phyloP scores from a whole-genome alignment of 2,797 vertebrate genomes.

The Sus cebifrons region DNA sequence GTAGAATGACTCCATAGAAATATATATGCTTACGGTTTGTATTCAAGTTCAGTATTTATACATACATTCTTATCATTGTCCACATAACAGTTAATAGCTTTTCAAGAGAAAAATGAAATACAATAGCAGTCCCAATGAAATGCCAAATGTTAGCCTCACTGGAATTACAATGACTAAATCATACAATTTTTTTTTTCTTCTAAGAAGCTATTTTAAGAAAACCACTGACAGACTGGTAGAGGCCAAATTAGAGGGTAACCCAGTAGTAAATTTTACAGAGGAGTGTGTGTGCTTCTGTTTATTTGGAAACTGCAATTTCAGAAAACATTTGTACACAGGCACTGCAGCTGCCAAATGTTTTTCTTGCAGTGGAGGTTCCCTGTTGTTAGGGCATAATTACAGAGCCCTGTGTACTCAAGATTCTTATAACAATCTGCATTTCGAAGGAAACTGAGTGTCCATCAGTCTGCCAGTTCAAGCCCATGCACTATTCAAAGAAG shows the following conservation, averaged over 20 bases:
- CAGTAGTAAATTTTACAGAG: constrained; percentile 54
- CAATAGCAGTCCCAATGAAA: neutral
- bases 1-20: neutral
- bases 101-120: neutral
- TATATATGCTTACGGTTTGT: neutral
- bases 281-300: constrained; percentile 1
- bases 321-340: constrained; percentile 23
- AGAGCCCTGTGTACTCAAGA: neutral
- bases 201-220: constrained; percentile 57
- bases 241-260: constrained; percentile 5
- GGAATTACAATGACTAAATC: neutral
- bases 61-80: neutral
- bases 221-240: constrained; percentile 53
- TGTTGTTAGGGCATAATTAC: neutral
- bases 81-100: neutral
- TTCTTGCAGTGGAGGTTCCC: neutral
- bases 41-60: neutral
- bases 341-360: constrained; percentile 31
- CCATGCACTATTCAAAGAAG: neutral
- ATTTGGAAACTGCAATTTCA: constrained; percentile 44
- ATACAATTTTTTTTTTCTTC: neutral
- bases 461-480: neutral
- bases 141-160: neutral
- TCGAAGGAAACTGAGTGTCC: neutral
- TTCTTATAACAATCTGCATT: neutral